phyloP scores from a whole-genome alignment of 2,888 invertebrate genomes.

The Acrobasis repandana region DNA sequence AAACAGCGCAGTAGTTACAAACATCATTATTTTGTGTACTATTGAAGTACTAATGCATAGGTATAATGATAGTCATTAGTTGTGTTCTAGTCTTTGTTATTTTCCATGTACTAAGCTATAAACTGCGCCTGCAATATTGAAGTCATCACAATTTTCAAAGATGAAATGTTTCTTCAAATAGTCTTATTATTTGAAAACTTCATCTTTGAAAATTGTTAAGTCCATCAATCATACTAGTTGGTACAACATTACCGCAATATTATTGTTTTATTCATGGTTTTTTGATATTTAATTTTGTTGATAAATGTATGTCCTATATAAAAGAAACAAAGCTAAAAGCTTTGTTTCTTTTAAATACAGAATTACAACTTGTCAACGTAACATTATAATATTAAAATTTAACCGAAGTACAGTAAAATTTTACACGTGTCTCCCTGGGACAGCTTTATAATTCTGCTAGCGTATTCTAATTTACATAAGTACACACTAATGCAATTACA shows the following conservation, averaged over 20 bases:
- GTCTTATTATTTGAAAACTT: background rate
- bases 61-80: constrained; percentile 15
- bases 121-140: constrained; percentile 10
- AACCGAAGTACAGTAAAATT: too few relatives aligned
- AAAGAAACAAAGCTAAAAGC: too few relatives aligned
- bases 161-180: too few relatives aligned
- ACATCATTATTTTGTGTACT: constrained; percentile 6
- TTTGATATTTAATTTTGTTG: background rate
- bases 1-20: constrained; percentile 10
- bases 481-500: too few relatives aligned
- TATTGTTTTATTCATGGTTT: background rate
- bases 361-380: too few relatives aligned
- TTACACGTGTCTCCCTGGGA: too few relatives aligned
- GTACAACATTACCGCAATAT: background rate
- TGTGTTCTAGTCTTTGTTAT: constrained; percentile 16
- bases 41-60: constrained; percentile 2
- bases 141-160: too few relatives aligned
- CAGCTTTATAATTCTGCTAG: too few relatives aligned
- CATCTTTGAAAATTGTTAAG: background rate
- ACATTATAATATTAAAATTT: too few relatives aligned
- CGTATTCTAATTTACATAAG: too few relatives aligned
- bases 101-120: constrained; percentile 11
- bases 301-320: too few relatives aligned
- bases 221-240: background rate
- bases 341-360: too few relatives aligned